phyloP scores from a whole-genome alignment of 37 sponge, comb jelly and placozoan species.

The Axinella damicornis region DNA sequence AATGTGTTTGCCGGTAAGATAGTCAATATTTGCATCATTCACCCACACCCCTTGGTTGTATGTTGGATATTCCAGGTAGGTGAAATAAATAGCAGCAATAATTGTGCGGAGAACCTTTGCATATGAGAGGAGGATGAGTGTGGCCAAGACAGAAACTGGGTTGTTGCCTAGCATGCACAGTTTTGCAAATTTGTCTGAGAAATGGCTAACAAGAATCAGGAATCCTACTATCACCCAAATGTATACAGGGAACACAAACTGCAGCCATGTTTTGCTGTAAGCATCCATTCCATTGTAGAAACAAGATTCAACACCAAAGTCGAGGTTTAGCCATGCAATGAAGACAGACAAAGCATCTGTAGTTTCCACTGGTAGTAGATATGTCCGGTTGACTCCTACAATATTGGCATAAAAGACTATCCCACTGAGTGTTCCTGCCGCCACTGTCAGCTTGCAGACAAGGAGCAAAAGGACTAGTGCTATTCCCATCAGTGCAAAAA shows the following conservation, averaged over 20 bases:
- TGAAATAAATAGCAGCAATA: not conserved
- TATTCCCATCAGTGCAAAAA: not conserved
- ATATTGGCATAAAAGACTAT: slow-evolving; percentile 10
- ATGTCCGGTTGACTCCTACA: not conserved
- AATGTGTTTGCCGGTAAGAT: not conserved
- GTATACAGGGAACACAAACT: slow-evolving; percentile 22
- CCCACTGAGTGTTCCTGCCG: not conserved
- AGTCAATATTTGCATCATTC: slow-evolving; percentile 5
- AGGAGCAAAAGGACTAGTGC: not conserved
- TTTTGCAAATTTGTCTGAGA: not conserved
- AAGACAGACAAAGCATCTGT: not conserved
- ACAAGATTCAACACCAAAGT: slow-evolving; percentile 25
- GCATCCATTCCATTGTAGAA: slow-evolving; percentile 23
- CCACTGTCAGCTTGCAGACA: slow-evolving; percentile 6
- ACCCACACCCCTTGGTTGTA: not conserved
- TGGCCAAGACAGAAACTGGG: slow-evolving; percentile 27
- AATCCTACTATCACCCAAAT: not conserved
- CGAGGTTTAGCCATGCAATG: slow-evolving; percentile 28
- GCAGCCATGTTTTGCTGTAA: slow-evolving; percentile 29
- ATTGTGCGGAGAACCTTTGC: not conserved
- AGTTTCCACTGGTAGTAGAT: not conserved
- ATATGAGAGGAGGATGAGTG: slow-evolving; percentile 22
- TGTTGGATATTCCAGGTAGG: not conserved
- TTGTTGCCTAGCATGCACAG: slow-evolving; percentile 8
- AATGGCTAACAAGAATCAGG: slow-evolving; percentile 2